phyloP scores from a whole-genome alignment of 2,113 vertebrate genomes.

The Conger conger region DNA sequence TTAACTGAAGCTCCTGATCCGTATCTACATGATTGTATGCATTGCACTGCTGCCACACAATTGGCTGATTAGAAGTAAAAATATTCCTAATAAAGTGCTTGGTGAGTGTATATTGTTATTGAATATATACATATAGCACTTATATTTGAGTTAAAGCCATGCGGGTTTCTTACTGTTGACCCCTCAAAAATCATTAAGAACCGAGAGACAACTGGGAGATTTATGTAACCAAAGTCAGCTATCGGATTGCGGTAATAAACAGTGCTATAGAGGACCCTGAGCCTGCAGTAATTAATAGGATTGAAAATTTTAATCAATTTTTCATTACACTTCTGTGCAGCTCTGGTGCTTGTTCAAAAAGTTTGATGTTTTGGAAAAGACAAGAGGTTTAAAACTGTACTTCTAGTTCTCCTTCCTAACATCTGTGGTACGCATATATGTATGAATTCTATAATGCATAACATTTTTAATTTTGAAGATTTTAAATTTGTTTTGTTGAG shows the following conservation, averaged over 20 bases:
- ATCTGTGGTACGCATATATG: neutral
- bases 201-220: neutral
- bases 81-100: no score
- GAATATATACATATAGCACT: no score
- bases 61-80: no score
- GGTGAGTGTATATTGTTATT: no score
- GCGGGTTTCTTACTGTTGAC: neutral
- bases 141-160: neutral
- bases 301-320: slow-evolving; percentile 14
- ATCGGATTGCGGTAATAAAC: slow-evolving; percentile 7
- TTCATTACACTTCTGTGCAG: slow-evolving; percentile 9
- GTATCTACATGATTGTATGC: no score
- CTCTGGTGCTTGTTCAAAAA: neutral
- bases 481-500: neutral
- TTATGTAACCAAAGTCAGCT: neutral
- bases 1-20: no score
- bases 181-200: neutral
- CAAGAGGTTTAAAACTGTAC: neutral
- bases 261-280: neutral
- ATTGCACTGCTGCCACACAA: no score
- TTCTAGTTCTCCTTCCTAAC: neutral
- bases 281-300: slow-evolving; percentile 6
- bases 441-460: neutral
- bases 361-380: neutral
- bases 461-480: neutral